A percentile compares a stretch with the other conserved stretches of the same genome.
These are phyloP conservation scores for Meloidogyne floridensis DNA, from an alignment of 1,140 invertebrate species.

Conservation along the genomic window DNA sequence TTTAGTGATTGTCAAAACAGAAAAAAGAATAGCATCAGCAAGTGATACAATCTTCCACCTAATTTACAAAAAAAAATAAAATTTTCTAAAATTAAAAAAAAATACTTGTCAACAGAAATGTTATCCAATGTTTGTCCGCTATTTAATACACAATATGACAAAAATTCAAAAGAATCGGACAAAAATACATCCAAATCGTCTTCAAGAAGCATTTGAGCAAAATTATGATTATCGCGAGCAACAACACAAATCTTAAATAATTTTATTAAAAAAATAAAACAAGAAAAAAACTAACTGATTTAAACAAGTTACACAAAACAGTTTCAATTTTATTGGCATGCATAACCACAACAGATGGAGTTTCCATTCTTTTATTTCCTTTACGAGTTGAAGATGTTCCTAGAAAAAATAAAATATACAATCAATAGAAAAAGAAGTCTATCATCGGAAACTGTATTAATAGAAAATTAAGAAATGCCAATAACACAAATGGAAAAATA, in stretches of 20 bases:
- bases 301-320: constrained; percentile 28
- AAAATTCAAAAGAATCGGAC: constrained; percentile 28
- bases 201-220: neutral
- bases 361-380: constrained; percentile 7
- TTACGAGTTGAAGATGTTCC: neutral
- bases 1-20: constrained; percentile 24
- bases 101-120: constrained; percentile 39
- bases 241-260: neutral
- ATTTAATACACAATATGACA: constrained; percentile 32
- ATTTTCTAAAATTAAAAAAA: neutral
- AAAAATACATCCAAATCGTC: neutral
- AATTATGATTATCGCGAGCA: constrained; percentile 1
- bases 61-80: neutral
- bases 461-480: too few relatives aligned
- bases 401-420: neutral
- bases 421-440: neutral
- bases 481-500: too few relatives aligned
- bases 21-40: constrained; percentile 40
- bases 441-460: too few relatives aligned
- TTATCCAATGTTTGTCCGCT: constrained; percentile 30
- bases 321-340: constrained; percentile 31
- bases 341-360: neutral
- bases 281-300: constrained; percentile 19
- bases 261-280: neutral
- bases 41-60: constrained; percentile 47